Evolutionary conservation across 2,797 vertebrate genomes (phyloP), one percentile per base, ranked within the genome.

Genomic region (Centropyge bicolor): DNA sequence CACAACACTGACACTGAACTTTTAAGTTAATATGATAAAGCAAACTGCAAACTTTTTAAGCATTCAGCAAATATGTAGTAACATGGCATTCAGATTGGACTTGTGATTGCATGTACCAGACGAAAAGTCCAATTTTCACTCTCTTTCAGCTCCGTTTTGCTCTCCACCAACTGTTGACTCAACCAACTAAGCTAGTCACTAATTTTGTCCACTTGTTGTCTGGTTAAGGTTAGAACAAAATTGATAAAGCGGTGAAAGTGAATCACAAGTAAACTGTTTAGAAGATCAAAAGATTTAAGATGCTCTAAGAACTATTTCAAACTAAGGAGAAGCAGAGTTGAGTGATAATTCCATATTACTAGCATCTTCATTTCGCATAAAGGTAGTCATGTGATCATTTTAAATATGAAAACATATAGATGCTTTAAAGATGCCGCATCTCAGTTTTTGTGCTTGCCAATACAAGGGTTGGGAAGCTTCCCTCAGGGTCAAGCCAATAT

Each of bases 401-500:
- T 46, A 56, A 63, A 46, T 43, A 38, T 24, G 20, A 27, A 43
- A 43, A 45, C 16, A 20, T 51, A 31, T 27, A 56, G 8, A 57
- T n/a, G 3, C n/a, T 84, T 73, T 70, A 56, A 70, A 57, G 40
- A 56, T 31, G 73, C 4, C 62, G 24, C 41, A 76, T 79, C 20
- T 48, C 49, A 13, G 43, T 76, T 59, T 83, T 64, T 70, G 59
- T 40, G 35, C 24, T 67, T 74, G 45, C 54, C 63, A 76, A n/a
- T 14, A 7, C 35, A 40, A 62, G 17, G 38, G 38, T 62, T 74
- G 7, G 52, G 52, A 75, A 68, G 31, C 20, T 80, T 67, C 74
- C 78, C 77, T 80, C 75, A 78, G 80, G 82, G 80, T 90, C 79
- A 89, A 82, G 72, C 81, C 68, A 76, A 78, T 82, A 79, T 83